Percentiles rank a stretch among this genome's conserved stretches.
Conservation (phyloP, 1,140 invertebrate species). For the Bombyx mori region DNA sequence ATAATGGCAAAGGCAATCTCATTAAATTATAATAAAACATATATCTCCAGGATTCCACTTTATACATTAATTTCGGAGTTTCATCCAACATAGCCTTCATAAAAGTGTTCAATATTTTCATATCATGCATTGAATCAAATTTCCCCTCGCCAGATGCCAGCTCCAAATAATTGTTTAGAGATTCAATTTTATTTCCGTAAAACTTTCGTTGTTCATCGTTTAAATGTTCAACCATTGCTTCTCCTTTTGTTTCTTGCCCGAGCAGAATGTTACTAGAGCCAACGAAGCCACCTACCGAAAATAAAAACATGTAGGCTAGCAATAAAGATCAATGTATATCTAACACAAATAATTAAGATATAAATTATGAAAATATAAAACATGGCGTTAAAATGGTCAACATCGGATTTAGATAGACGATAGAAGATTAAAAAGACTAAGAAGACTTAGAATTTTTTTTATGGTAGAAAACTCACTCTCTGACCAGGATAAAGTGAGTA, state of each 20-base stretch:
- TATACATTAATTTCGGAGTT: constrained; percentile 46
- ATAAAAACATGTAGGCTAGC: neutral
- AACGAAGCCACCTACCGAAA: constrained; percentile 45
- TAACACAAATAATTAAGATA: too few relatives aligned
- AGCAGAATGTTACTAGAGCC: constrained; percentile 43
- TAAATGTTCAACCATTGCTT: constrained; percentile 39
- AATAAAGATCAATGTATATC: too few relatives aligned
- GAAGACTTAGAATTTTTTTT: too few relatives aligned
- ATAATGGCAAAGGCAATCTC: constrained; percentile 49
- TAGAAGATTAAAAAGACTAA: too few relatives aligned
- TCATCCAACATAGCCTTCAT: constrained; percentile 39
- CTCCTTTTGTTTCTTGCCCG: constrained; percentile 28
- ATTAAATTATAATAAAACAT: constrained; percentile 56
- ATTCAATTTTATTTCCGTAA: constrained; percentile 37
- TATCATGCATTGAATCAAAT: constrained; percentile 48
- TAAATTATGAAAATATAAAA: too few relatives aligned
- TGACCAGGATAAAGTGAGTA: too few relatives aligned
- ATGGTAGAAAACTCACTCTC: too few relatives aligned
- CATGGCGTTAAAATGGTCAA: too few relatives aligned
- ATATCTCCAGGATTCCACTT: constrained; percentile 59
- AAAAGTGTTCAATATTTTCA: constrained; percentile 53
- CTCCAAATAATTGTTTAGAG: constrained; percentile 39
- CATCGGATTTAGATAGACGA: too few relatives aligned
- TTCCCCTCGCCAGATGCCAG: constrained; percentile 19
- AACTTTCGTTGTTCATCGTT: constrained; percentile 45